phyloP scores from a whole-genome alignment of 2,113 vertebrate genomes.

The cat (Felis catus) region F.catus_Fca126_mat1.0 CM031418.1:51128001-51128500 shows the following conservation, averaged over 20 bases:
- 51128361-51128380: constrained; percentile 1
- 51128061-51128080: constrained; percentile 30
- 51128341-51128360: constrained; percentile 37
- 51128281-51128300: constrained; percentile 18
- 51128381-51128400: neutral
- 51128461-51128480: neutral
- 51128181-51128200: too few relatives aligned
- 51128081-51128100: too few relatives aligned
- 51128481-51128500: neutral
- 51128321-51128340: constrained; percentile 22
- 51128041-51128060: neutral
- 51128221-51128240: too few relatives aligned
- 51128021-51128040: neutral
- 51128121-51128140: too few relatives aligned
- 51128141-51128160: too few relatives aligned
- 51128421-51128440: constrained; percentile 4
- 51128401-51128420: neutral
- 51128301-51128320: constrained; percentile 5
- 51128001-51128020: neutral
- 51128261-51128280: neutral
- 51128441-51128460: neutral
- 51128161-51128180: too few relatives aligned
- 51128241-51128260: too few relatives aligned
- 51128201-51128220: too few relatives aligned
- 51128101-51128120: too few relatives aligned